These are phyloP conservation scores for Sphecodes monilicornis DNA, from an alignment of 2,888 invertebrate genomes.

Conservation along the genomic window DNA sequence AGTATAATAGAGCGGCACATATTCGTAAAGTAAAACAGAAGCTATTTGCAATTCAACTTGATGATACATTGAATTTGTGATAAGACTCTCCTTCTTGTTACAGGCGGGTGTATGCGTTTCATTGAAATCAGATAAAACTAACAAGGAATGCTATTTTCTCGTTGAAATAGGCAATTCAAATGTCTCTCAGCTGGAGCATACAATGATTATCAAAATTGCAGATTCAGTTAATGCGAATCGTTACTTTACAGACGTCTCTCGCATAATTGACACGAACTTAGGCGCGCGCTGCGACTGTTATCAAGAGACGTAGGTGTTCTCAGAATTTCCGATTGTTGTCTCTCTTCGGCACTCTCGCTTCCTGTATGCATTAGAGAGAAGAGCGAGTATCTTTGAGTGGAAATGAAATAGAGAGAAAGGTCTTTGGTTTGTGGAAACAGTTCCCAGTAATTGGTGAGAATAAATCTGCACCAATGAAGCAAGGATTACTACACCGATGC, in stretches of 20 bases:
- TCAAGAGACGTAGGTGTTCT: not conserved
- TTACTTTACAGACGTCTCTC: not conserved
- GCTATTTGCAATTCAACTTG: no score
- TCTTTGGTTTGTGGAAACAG: not conserved
- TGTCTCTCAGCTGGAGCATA: not conserved
- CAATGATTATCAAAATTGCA: constrained; percentile 2
- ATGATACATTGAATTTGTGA: no score
- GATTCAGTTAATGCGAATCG: not conserved
- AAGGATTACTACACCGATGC: not conserved
- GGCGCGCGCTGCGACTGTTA: not conserved
- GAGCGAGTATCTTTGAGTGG: not conserved
- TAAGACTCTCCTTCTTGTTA: not conserved
- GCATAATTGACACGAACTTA: constrained; percentile 3
- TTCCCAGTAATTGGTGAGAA: not conserved
- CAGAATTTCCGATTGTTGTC: not conserved
- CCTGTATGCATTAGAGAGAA: not conserved
- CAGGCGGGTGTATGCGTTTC: not conserved
- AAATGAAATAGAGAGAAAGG: constrained; percentile 1
- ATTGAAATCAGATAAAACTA: not conserved
- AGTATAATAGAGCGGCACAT: no score
- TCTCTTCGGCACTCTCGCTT: not conserved
- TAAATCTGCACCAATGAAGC: not conserved
- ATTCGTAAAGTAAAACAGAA: no score
- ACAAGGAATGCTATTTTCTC: not conserved
- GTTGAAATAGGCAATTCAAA: not conserved